Conservation (phyloP, 2,888 invertebrate species). For the Brassicogethes aeneus region DNA sequence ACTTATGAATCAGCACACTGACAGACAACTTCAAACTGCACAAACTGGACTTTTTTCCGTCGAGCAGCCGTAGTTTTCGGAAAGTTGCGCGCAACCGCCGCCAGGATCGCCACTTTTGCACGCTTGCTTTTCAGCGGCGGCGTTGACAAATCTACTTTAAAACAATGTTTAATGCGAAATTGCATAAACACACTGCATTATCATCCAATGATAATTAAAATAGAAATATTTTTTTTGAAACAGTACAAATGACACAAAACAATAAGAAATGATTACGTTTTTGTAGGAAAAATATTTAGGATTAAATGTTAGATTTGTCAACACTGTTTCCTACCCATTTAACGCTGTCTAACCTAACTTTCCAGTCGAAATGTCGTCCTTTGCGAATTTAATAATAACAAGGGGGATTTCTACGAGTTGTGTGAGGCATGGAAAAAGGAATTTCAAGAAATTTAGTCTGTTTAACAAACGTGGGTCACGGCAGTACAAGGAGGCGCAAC, state of each 20-base stretch:
- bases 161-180: background rate
- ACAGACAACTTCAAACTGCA: slow-evolving; percentile 13
- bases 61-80: slow-evolving; percentile 33
- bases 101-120: slow-evolving; percentile 7
- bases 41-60: slow-evolving; percentile 21
- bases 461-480: slow-evolving; percentile 68
- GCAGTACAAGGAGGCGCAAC: slow-evolving; percentile 53
- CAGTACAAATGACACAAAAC: no score
- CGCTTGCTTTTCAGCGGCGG: slow-evolving; percentile 8
- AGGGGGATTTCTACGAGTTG: slow-evolving; percentile 46
- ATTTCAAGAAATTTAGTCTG: slow-evolving; percentile 72
- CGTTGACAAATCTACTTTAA: slow-evolving; percentile 1
- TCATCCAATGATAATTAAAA: no score
- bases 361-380: slow-evolving; percentile 25
- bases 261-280: no score
- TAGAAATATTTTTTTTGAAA: no score
- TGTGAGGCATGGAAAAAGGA: slow-evolving; percentile 57
- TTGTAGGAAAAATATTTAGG: no score
- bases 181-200: no score
- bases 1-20: slow-evolving; percentile 20
- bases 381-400: slow-evolving; percentile 33
- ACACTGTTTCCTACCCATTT: no score
- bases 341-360: slow-evolving; percentile 7
- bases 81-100: slow-evolving; percentile 9
- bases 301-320: no score